Base-by-base conservation (phyloP, 1,140 invertebrate genomes). In the Protaetia brevitarsis region DNA sequence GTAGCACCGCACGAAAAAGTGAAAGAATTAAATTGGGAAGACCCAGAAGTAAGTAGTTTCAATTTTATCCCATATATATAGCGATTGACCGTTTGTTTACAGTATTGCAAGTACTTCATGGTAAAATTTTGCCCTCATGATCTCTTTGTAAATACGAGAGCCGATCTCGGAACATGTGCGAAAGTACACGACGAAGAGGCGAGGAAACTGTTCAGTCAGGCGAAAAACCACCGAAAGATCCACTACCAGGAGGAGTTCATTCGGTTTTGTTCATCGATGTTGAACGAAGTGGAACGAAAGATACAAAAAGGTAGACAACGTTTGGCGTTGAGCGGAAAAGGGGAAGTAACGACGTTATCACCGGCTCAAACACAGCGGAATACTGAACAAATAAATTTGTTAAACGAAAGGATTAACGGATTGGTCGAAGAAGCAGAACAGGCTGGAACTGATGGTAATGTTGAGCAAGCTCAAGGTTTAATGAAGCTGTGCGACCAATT, bases 81-180 rank as follows among this genome's bases (percentile, higher is more conserved):
- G 3, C 26, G 4, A 66, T 10, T 45, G 45, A 26, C 21, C 3
- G 8, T 58, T 30, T 30, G 77, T 72, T 88, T 89, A 66, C 83
- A 98, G 95, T 95, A 96, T 74, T 99, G 97, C 79, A 95, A 96
- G 81, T 90, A 95, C 76, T 97, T 91, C 79, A 84, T 98, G 74
- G 94, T 96, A 19, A 95, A 95, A 76, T 98, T 98, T 78, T 99
- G 97, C 79, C 96, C 96, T 8, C 94, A 98, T 81, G 96, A 98
- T 77, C 82, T 99, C 31, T 99, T 99, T 82, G 94, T 96, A 2
- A 99, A 98, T 77, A 98, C 96, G 4, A 88, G 95, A 80, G 95
- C 95, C 36, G 97, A 99, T 77, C 81, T 96, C 7, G 93, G 96
- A 11, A 87, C 86, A 0, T 98, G 96, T 80, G 82, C 89, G 1